Percentiles rank a stretch among this genome's conserved stretches.
phyloP scores from a whole-genome alignment of 2,888 invertebrate genomes.

The Rotaria magnacalcarata region DNA sequence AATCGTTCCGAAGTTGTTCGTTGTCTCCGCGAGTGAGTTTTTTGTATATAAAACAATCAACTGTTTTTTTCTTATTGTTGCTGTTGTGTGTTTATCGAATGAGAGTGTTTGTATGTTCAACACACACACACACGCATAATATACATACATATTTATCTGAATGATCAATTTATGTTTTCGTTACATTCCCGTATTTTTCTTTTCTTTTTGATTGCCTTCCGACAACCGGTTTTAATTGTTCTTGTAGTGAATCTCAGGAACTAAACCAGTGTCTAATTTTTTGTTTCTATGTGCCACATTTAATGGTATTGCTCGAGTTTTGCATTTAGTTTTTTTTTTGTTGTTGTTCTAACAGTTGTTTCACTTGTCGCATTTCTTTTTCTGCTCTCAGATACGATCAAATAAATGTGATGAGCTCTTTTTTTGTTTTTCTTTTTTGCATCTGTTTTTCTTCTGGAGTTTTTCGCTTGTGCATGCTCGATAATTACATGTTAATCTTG shows the following conservation, averaged over 20 bases:
- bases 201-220: background rate
- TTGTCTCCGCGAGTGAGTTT: background rate
- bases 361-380: background rate
- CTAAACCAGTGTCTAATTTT: background rate
- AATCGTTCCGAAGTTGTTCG: constrained; percentile 6
- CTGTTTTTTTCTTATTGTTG: too few species aligned
- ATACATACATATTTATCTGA: constrained; percentile 12
- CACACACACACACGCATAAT: background rate
- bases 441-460: background rate
- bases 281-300: background rate
- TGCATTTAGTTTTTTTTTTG: constrained; percentile 1
- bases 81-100: background rate
- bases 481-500: constrained; percentile 5
- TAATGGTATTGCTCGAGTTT: constrained; percentile 4
- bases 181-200: background rate
- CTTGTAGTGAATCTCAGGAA: background rate
- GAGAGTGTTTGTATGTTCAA: background rate
- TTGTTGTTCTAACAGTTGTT: background rate
- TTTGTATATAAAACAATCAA: background rate
- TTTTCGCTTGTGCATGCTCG: constrained; percentile 8
- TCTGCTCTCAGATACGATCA: background rate
- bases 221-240: background rate
- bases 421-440: background rate
- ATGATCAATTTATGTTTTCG: background rate
- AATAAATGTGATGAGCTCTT: background rate